phyloP scores from a whole-genome alignment of 2,888 invertebrate species.

The Philopedon plagiatum region DNA sequence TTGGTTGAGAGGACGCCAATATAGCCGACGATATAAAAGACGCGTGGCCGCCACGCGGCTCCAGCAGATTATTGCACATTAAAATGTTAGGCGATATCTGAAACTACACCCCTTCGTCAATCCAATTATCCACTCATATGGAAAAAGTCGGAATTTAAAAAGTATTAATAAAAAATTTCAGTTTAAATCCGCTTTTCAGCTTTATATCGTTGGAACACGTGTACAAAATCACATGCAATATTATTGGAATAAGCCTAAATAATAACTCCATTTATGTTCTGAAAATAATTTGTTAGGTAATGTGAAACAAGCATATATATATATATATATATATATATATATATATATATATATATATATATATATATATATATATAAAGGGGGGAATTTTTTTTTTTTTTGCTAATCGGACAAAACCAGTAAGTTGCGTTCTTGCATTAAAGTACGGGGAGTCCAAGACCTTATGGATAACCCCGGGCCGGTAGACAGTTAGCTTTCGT shows the following conservation, averaged over 20 bases:
- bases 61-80: slow-evolving; percentile 64
- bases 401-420: too few species aligned
- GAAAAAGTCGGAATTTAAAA: slow-evolving; percentile 45
- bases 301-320: too few species aligned
- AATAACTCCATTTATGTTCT: background rate
- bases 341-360: too few species aligned
- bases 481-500: too few species aligned
- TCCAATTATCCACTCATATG: slow-evolving; percentile 45
- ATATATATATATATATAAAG: too few species aligned
- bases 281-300: too few species aligned
- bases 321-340: too few species aligned
- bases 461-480: too few species aligned
- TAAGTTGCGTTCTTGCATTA: too few species aligned
- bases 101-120: slow-evolving; percentile 38
- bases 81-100: slow-evolving; percentile 53
- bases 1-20: slow-evolving; percentile 59
- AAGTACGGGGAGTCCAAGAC: too few species aligned
- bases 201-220: slow-evolving; percentile 39
- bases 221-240: slow-evolving; percentile 28
- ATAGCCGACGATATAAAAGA: slow-evolving; percentile 45
- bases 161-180: slow-evolving; percentile 35
- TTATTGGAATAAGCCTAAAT: slow-evolving; percentile 4
- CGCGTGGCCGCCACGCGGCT: slow-evolving; percentile 62
- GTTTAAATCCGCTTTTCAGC: slow-evolving; percentile 42
- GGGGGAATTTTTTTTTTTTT: too few species aligned